These are phyloP conservation scores for Bolinopsis microptera DNA, from an alignment of 37 sponge, comb jelly and placozoan species.

Conservation along the genomic window DNA sequence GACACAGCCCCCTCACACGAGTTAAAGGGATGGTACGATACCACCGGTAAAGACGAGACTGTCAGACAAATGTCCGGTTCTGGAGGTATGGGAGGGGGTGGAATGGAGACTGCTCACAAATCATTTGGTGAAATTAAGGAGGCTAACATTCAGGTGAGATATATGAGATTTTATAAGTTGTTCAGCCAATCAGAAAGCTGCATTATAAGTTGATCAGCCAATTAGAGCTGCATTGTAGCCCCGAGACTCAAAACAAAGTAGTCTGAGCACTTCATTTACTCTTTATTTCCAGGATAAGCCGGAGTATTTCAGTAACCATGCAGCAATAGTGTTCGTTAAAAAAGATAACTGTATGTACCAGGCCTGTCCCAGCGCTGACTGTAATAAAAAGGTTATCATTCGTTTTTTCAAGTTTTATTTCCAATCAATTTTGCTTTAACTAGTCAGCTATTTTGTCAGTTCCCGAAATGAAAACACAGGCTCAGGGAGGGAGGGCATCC, in stretches of 20 bases:
- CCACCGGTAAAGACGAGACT: slow-evolving; percentile 71
- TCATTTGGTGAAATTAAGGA: background rate
- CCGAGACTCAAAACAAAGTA: too few relatives aligned
- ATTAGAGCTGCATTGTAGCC: too few relatives aligned
- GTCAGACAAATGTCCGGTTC: slow-evolving; percentile 69
- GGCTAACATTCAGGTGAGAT: background rate
- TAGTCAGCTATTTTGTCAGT: too few relatives aligned
- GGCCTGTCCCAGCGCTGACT: slow-evolving; percentile 80
- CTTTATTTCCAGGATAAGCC: slow-evolving; percentile 58
- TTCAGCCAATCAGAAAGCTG: too few relatives aligned
- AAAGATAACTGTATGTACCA: slow-evolving; percentile 85
- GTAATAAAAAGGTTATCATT: slow-evolving; percentile 89
- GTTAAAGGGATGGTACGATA: slow-evolving; percentile 77
- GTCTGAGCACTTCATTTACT: too few relatives aligned
- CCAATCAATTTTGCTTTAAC: background rate
- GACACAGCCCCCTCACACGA: slow-evolving; percentile 79
- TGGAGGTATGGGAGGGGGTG: slow-evolving; percentile 9
- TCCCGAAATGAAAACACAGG: too few relatives aligned
- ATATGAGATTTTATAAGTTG: too few relatives aligned
- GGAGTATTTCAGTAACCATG: slow-evolving; percentile 68
- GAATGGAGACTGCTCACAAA: slow-evolving; percentile 11
- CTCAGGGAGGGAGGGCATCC: too few relatives aligned
- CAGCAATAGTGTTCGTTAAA: slow-evolving; percentile 70
- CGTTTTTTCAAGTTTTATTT: too few relatives aligned
- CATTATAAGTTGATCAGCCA: too few relatives aligned